Evolutionary conservation across 2,113 vertebrate species (phyloP).

Genomic region (Phrynosoma platyrhinos): DNA sequence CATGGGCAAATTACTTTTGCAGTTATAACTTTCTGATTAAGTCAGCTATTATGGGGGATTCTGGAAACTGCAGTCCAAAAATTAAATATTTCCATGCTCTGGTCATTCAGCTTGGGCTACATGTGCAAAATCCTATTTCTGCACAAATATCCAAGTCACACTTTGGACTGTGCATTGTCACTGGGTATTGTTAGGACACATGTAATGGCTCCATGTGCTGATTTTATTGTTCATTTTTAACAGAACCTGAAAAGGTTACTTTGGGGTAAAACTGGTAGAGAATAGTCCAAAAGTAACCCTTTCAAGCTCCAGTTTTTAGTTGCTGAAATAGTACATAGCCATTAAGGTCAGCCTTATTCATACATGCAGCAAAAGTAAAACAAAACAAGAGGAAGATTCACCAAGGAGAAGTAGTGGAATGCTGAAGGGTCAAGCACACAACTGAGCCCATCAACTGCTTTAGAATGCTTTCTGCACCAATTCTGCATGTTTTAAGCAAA

Average conservation of each 20-base stretch:
- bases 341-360: not conserved
- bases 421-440: not conserved
- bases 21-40: too few species aligned
- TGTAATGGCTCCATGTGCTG: not conserved
- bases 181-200: not conserved
- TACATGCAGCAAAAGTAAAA: not conserved
- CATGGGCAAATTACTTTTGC: too few species aligned
- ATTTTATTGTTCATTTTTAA: slow-evolving; percentile 32
- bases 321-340: not conserved
- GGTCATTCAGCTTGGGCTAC: not conserved
- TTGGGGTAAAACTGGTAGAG: not conserved
- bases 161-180: not conserved
- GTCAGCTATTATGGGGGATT: too few species aligned
- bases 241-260: too few species aligned
- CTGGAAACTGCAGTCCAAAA: too few species aligned
- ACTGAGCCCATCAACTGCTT: not conserved
- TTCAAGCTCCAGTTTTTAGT: too few species aligned
- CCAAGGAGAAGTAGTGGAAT: not conserved
- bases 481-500: slow-evolving; percentile 13
- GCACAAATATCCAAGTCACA: not conserved
- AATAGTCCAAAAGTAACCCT: too few species aligned
- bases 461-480: not conserved
- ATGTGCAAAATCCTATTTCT: not conserved
- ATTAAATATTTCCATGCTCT: not conserved
- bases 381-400: too few species aligned